Base-by-base conservation (phyloP, 1,140 invertebrate genomes). In the Papilio polytes region DNA sequence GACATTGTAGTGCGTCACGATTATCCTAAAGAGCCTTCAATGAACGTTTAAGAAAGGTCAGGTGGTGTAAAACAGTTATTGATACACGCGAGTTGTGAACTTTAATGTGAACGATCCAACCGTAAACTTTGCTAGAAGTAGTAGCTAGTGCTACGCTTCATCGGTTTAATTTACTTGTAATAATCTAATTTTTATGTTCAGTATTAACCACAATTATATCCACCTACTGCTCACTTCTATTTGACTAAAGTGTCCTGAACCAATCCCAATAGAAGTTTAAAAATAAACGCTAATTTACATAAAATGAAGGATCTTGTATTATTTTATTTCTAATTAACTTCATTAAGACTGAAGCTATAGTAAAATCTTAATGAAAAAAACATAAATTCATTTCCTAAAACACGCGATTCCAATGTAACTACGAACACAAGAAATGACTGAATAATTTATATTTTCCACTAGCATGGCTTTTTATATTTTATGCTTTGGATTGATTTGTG, bases 391-490 rank as follows among this genome's bases (percentile, higher is more conserved):
- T 80, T 85, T 81, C 66, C 88, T 86, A 87, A 92, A 92, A 90
- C 91, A 94, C 92, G 91, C 90, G 87, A 90, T 86, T 87, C 85
- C 86, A 80, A 79, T 87, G 88, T 89, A 90, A 85, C 86, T 88
- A 89, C 87, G 85, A 81, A 89, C 85, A 90, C 88, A 91, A 93
- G 90, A 91, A 88, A 88, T 89, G 80, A 86, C 85, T 92, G 89
- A 93, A 92, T 93, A 89, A 93, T 92, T 87, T 87, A 92, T 93
- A 86, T 86, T 89, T 88, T 89, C 86, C 86, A 87, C 81, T 84
- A 84, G 81, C 80, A 85, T 89, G 84, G 84, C 85, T 88, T 87
- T 88, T 87, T 86, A 87, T 85, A 90, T 81, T 87, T 83, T 85
- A 85, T 82, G 85, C 63, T 83, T 84, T 81, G 70, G 66, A 78